These are phyloP conservation scores for Myotis vivesi DNA, from an alignment of 2,797 vertebrate genomes.

Conservation along the genomic window DNA sequence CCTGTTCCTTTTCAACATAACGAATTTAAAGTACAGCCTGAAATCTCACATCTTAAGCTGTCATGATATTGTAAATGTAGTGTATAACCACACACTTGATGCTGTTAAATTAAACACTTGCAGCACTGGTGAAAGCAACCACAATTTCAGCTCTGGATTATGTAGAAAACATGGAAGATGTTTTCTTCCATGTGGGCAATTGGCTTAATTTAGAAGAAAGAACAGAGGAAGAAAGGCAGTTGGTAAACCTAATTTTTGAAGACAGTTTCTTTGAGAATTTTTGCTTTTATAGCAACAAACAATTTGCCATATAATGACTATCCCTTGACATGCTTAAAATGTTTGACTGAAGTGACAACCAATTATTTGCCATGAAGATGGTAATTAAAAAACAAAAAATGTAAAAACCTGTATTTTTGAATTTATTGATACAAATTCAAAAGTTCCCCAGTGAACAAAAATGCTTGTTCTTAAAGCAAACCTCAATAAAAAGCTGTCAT, in stretches of 20 bases:
- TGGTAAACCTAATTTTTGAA: constrained; percentile 25
- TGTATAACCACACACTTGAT: neutral
- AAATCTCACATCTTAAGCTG: neutral
- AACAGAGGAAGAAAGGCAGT: neutral
- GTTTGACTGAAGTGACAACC: neutral
- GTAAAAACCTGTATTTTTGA: neutral
- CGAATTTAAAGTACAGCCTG: constrained; percentile 25
- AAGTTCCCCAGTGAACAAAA: neutral
- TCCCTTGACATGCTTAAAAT: neutral
- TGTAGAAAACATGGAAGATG: neutral
- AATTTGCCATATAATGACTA: neutral
- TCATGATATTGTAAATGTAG: neutral
- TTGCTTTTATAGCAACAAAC: neutral
- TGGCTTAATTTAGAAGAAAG: neutral
- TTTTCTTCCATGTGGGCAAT: neutral
- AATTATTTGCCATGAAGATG: neutral
- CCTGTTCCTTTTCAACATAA: neutral
- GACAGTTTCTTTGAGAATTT: neutral
- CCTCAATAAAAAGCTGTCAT: neutral
- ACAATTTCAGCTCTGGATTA: neutral
- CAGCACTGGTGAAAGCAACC: neutral
- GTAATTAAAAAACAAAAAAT: neutral
- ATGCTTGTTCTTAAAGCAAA: neutral
- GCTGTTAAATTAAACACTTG: neutral
- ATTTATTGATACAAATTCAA: neutral